Evolutionary conservation across 2,113 vertebrate genomes (phyloP).

Genomic region (Larimichthys crocea): DNA sequence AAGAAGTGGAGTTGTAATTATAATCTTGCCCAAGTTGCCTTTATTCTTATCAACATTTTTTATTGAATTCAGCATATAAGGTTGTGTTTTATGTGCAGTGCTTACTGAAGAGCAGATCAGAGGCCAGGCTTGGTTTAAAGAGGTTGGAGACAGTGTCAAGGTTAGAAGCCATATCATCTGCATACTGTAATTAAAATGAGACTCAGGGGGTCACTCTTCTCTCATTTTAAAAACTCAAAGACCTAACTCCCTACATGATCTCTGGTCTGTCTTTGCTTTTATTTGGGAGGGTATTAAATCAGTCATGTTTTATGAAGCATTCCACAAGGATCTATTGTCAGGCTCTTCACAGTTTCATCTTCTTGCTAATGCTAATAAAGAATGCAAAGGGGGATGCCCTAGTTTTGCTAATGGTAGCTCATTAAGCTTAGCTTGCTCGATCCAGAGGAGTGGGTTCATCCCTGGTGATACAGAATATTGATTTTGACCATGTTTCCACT

Average conservation of each 20-base stretch:
- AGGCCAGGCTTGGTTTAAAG: conserved; percentile 28
- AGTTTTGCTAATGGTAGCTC: conserved; percentile 63
- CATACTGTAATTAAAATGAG: conserved; percentile 64
- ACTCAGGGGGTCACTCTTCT: conserved; percentile 27
- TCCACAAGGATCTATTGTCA: conserved; percentile 60
- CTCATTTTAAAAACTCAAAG: conserved; percentile 46
- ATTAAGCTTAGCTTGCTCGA: conserved; percentile 62
- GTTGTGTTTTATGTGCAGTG: conserved; percentile 39
- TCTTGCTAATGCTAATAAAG: conserved; percentile 66
- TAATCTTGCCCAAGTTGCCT: conserved; percentile 15
- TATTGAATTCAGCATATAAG: conserved; percentile 39
- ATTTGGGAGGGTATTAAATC: conserved; percentile 65
- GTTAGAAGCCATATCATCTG: conserved; percentile 57
- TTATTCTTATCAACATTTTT: conserved; percentile 35
- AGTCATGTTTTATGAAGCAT: conserved; percentile 59
- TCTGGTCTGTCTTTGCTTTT: conserved; percentile 54
- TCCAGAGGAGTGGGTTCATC: conserved; percentile 51
- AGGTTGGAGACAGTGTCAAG: conserved; percentile 54
- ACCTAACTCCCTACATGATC: conserved; percentile 43
- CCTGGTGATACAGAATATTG: conserved; percentile 36
- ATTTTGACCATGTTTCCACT: conserved; percentile 29
- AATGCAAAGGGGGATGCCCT: conserved; percentile 67
- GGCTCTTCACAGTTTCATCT: conserved; percentile 59
- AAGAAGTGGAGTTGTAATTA: conserved; percentile 19
- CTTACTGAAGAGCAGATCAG: conserved; percentile 19